Evolutionary conservation across 1,140 invertebrate genomes (phyloP).

Genomic region (Anadara kagoshimensis): DNA sequence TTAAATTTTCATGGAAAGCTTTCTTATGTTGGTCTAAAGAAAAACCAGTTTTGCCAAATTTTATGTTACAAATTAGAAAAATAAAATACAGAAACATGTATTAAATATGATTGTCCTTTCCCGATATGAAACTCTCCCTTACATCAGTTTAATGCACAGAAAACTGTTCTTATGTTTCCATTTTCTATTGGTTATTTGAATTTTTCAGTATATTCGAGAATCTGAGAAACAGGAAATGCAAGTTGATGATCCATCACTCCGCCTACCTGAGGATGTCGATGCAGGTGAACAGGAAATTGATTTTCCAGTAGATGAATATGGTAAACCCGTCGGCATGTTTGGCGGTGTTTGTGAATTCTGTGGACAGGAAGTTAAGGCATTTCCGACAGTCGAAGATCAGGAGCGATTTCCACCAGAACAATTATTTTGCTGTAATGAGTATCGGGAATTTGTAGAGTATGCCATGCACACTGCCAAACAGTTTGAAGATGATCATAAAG

Average conservation of each 20-base stretch:
- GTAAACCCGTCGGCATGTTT: slow-evolving; percentile 55
- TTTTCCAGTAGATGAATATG: slow-evolving; percentile 47
- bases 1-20: no score
- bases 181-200: not conserved
- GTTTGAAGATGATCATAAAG: slow-evolving; percentile 55
- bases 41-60: no score
- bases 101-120: no score
- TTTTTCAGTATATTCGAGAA: slow-evolving; percentile 61
- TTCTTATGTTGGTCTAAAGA: no score
- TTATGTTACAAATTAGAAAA: no score
- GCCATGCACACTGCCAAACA: slow-evolving; percentile 48
- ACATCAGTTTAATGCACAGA: no score
- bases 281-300: slow-evolving; percentile 36
- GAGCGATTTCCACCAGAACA: slow-evolving; percentile 57
- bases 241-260: slow-evolving; percentile 40
- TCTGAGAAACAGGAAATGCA: slow-evolving; percentile 57
- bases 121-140: no score
- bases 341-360: slow-evolving; percentile 71
- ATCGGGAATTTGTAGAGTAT: slow-evolving; percentile 70
- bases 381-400: slow-evolving; percentile 67
- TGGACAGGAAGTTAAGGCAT: slow-evolving; percentile 62
- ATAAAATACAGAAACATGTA: no score
- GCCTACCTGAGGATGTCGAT: slow-evolving; percentile 2
- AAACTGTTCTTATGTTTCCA: not conserved
- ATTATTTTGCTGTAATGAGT: slow-evolving; percentile 72